These are phyloP conservation scores for Cryptops parisi DNA, from an alignment of 2,888 invertebrate species.

Conservation along the genomic window DNA sequence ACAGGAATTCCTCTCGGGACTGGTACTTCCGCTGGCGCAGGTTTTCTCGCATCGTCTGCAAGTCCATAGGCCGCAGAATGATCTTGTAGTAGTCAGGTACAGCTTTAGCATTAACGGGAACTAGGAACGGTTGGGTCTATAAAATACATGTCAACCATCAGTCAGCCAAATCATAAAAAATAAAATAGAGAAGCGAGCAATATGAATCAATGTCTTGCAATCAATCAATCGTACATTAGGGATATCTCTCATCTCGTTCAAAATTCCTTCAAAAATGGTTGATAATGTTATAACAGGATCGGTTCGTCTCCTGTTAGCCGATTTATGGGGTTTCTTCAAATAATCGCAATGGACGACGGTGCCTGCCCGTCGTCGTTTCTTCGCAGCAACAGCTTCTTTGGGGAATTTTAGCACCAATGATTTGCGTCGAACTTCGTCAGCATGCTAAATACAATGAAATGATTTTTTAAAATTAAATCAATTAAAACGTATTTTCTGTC, in stretches of 20 bases:
- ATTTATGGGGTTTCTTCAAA: conserved; percentile 60
- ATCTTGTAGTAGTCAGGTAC: conserved; percentile 92
- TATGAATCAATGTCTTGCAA: neutral
- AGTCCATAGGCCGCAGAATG: conserved; percentile 85
- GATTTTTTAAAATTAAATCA: neutral
- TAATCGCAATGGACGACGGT: conserved; percentile 74
- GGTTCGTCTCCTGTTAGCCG: conserved; percentile 78
- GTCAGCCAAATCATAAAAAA: too few species aligned
- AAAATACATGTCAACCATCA: too few species aligned
- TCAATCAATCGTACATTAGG: conserved; percentile 53
- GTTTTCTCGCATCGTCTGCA: conserved; percentile 88
- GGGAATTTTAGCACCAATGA: conserved; percentile 62
- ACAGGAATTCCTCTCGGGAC: conserved; percentile 85
- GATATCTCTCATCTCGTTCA: conserved; percentile 81
- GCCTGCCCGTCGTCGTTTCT: conserved; percentile 48
- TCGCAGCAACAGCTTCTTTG: conserved; percentile 45
- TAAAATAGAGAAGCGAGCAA: conserved; percentile 1
- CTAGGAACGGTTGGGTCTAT: conserved; percentile 62
- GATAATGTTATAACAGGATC: conserved; percentile 85
- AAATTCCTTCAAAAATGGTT: conserved; percentile 73
- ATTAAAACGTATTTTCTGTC: too few species aligned
- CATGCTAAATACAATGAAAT: conserved; percentile 41
- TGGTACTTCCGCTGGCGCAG: conserved; percentile 78
- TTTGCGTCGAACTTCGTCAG: conserved; percentile 69
- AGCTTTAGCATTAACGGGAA: conserved; percentile 86